Evolutionary conservation across 1,140 invertebrate species (phyloP).

Genomic region (Drosophila suzukii): DNA sequence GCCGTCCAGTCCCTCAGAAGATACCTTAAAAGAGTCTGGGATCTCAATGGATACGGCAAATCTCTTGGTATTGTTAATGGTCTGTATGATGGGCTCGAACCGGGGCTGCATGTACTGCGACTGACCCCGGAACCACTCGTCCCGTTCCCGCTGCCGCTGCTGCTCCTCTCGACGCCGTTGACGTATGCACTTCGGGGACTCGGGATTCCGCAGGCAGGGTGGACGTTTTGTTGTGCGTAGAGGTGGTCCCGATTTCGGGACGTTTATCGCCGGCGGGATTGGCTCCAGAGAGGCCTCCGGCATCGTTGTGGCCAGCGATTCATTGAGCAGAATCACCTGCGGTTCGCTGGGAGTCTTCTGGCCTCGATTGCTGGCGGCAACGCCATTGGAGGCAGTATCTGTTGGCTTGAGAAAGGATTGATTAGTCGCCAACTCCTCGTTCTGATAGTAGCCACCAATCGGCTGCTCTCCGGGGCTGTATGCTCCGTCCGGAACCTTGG

Average conservation of each 20-base stretch:
- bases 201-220: background rate
- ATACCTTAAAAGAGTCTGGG: slow-evolving; percentile 4
- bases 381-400: background rate
- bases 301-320: background rate
- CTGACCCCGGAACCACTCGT: slow-evolving; percentile 8
- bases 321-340: slow-evolving; percentile 4
- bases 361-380: background rate
- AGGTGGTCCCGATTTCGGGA: background rate
- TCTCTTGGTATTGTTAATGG: background rate
- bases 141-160: slow-evolving; percentile 4
- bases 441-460: slow-evolving; percentile 6
- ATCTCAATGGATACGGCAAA: slow-evolving; percentile 8
- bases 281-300: background rate
- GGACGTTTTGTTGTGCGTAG: slow-evolving; percentile 6
- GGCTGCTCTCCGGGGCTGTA: background rate
- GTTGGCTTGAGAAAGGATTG: background rate
- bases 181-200: slow-evolving; percentile 5
- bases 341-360: background rate
- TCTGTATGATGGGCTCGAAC: slow-evolving; percentile 5
- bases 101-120: slow-evolving; percentile 7
- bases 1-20: slow-evolving; percentile 2
- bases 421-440: slow-evolving; percentile 1
- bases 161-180: slow-evolving; percentile 8
- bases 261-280: background rate
- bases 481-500: background rate